Evolutionary conservation across 37 sponge, comb jelly and placozoan species (phyloP).

Genomic region (Petrosia ficiformis): DNA sequence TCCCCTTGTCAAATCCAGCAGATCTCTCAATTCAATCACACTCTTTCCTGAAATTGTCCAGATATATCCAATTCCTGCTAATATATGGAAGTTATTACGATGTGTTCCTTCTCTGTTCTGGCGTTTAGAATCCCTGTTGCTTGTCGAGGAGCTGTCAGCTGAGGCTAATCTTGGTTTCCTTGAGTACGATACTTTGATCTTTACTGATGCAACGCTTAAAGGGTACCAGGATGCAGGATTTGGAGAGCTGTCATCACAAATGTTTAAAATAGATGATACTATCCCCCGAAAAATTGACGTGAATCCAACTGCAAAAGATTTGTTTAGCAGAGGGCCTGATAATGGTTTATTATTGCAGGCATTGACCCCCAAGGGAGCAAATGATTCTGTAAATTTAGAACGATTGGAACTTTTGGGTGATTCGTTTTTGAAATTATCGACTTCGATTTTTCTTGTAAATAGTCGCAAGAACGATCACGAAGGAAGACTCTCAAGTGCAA

Average conservation of each 20-base stretch:
- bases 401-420: slow-evolving; percentile 93
- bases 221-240: neutral
- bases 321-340: slow-evolving; percentile 29
- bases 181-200: neutral
- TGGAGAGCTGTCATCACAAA: neutral
- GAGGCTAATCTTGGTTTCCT: slow-evolving; percentile 35
- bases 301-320: neutral
- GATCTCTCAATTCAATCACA: neutral
- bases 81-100: slow-evolving; percentile 47
- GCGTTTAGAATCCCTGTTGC: slow-evolving; percentile 71
- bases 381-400: slow-evolving; percentile 81
- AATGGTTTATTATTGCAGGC: slow-evolving; percentile 74
- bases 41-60: slow-evolving; percentile 66
- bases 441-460: slow-evolving; percentile 55
- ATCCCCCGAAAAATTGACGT: neutral
- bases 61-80: slow-evolving; percentile 57
- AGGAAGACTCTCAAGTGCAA: slow-evolving; percentile 66
- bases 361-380: slow-evolving; percentile 65
- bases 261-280: neutral
- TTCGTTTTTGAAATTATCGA: slow-evolving; percentile 83
- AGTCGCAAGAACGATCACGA: slow-evolving; percentile 54
- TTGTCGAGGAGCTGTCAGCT: slow-evolving; percentile 48
- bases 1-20: neutral
- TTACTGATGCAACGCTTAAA: neutral
- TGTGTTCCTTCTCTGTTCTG: slow-evolving; percentile 85